Evolutionary conservation across 2,113 vertebrate species (phyloP).

Genomic region (Redunca redunca): DNA sequence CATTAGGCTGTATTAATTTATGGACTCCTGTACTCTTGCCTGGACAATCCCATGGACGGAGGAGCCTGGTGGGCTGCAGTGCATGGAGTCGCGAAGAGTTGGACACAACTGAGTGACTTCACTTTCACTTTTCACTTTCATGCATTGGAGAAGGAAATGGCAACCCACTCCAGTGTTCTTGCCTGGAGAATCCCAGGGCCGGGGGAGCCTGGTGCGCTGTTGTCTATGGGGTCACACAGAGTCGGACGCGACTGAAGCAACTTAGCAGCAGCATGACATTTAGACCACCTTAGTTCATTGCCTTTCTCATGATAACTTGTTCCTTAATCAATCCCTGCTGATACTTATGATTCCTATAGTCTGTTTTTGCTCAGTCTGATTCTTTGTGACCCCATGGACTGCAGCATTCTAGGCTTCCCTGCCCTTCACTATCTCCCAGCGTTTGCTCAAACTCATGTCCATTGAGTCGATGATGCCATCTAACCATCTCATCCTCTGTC

Average conservation of each 20-base stretch:
- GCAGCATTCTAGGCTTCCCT: background rate
- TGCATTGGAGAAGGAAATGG: background rate
- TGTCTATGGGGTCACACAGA: background rate
- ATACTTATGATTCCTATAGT: background rate
- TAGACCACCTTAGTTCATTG: background rate
- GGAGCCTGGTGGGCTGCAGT: background rate
- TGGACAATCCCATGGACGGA: background rate
- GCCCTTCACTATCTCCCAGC: background rate
- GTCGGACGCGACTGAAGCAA: accelerated
- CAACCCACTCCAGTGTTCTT: background rate
- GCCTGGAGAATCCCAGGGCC: background rate
- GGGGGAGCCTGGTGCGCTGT: background rate
- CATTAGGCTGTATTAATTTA: background rate
- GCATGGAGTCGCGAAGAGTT: accelerated
- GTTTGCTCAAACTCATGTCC: background rate
- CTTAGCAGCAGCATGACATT: background rate
- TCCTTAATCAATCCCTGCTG: background rate
- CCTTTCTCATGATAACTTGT: background rate
- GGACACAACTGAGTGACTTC: accelerated
- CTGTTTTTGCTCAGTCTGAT: background rate
- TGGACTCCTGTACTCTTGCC: background rate
- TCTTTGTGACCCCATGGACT: background rate
- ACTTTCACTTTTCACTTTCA: background rate
- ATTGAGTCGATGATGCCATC: background rate
- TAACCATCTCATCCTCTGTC: background rate